Evolutionary conservation across 2,888 invertebrate species (phyloP), one percentile per base, ranked within the genome.

Genomic region (Drosophila diplacantha): DNA sequence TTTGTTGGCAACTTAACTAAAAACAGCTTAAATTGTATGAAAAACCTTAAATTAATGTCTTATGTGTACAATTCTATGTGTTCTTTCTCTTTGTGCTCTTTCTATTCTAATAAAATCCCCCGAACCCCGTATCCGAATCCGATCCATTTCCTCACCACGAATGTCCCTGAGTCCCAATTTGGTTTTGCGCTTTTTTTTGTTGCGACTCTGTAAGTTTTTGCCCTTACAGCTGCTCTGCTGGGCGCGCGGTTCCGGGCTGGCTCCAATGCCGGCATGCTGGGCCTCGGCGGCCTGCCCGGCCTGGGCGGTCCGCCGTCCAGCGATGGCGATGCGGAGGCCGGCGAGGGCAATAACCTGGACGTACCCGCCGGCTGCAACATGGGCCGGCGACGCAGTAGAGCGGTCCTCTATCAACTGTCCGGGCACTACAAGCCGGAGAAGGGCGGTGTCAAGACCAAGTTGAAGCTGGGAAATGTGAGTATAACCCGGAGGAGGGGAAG

Each of bases 371-470:
- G 94, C 81, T 93, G 94, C 85, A 96, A 96, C 91, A 96, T 96
- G 91, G 96, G 96, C 81, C 91, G 97, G 76, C 91, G 98, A 85
- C 92, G 98, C 85, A 97, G 97, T 87, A 91, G 98, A 86, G 98
- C 98, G 41, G 97, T 98, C 63, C 93, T 98, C 71, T 98, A 98
- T 90, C 97, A 98, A 90, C 92, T 98, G 83, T 97, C 97, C 80
- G 98, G 98, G 72, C 97, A 97, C 68, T 98, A 97, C 90, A 96
- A 96, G 88, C 96, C 96, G 86, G 96, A 96, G 89, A 95, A 95
- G 88, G 79, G 80, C 34, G 83, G 80, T 24, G 93, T 93, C 90
- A 95, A 97, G 91, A 94, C 93, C 75, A 97, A 97, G 91, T 91
- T 97, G 85, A 97, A 97, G 90, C 91, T 97, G 82, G 97, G 96